Percentiles rank a stretch among this genome's conserved stretches.
phyloP scores from a whole-genome alignment of 1,140 invertebrate genomes.

The Ostrea edulis region DNA sequence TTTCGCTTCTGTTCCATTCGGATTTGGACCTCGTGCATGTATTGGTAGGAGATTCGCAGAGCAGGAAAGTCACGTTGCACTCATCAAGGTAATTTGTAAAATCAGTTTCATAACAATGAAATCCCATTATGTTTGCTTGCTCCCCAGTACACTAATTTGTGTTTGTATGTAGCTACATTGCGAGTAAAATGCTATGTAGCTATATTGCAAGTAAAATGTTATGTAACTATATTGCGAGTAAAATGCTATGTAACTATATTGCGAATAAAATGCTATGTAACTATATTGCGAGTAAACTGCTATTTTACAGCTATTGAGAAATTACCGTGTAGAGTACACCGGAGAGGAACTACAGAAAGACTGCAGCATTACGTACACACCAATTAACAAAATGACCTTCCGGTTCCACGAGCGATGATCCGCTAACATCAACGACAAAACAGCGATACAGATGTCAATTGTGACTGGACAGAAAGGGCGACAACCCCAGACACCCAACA shows the following conservation, averaged over 20 bases:
- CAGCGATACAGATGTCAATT: not conserved
- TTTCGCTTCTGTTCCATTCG: slow-evolving; percentile 91
- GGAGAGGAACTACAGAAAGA: slow-evolving; percentile 47
- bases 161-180: too few relatives aligned
- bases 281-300: too few relatives aligned
- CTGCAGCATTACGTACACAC: slow-evolving; percentile 41
- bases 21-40: slow-evolving; percentile 92
- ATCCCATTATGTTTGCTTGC: too few relatives aligned
- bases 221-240: not conserved
- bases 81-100: slow-evolving; percentile 85
- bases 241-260: not conserved
- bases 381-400: slow-evolving; percentile 52
- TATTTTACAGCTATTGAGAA: slow-evolving; percentile 57
- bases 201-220: too few relatives aligned
- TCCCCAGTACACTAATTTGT: too few relatives aligned
- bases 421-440: not conserved
- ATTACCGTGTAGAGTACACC: slow-evolving; percentile 57
- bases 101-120: not conserved
- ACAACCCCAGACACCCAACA: too few relatives aligned
- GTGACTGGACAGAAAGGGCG: not conserved
- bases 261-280: too few relatives aligned
- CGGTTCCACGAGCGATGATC: slow-evolving; percentile 31
- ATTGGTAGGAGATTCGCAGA: slow-evolving; percentile 93
- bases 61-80: slow-evolving; percentile 90
- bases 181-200: not conserved